Evolutionary conservation across 2,888 invertebrate genomes (phyloP).

Genomic region (Cheilosia pagana): DNA sequence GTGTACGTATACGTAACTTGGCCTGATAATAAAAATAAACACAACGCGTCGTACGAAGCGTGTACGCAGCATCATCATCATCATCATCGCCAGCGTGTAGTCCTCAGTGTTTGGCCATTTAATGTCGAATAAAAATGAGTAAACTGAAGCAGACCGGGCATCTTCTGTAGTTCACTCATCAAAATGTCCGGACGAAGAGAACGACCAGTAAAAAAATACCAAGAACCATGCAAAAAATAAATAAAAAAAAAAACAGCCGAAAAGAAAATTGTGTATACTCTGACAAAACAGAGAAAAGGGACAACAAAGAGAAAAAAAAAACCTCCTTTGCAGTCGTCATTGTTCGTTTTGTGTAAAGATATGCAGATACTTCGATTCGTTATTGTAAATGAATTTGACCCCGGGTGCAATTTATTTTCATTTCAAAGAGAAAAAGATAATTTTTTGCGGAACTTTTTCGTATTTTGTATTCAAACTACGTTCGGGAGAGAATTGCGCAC

Average conservation of each 20-base stretch:
- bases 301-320: neutral
- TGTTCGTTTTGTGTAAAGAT: conserved; percentile 38
- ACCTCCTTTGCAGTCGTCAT: conserved; percentile 36
- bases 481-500: neutral
- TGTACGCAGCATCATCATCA: conserved; percentile 42
- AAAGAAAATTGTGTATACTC: conserved; percentile 38
- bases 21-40: conserved; percentile 60
- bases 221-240: conserved; percentile 8
- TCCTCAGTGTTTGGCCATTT: conserved; percentile 43
- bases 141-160: conserved; percentile 22
- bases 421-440: conserved; percentile 37
- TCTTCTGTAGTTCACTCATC: conserved; percentile 27
- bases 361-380: conserved; percentile 53
- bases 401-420: conserved; percentile 71
- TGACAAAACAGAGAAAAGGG: conserved; percentile 21
- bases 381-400: conserved; percentile 74
- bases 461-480: conserved; percentile 29
- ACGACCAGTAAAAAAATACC: conserved; percentile 60
- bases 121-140: conserved; percentile 36
- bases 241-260: conserved; percentile 18
- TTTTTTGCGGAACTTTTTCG: conserved; percentile 9
- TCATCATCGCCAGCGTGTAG: conserved; percentile 1
- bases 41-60: conserved; percentile 39
- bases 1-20: conserved; percentile 55
- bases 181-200: conserved; percentile 43